Evolutionary conservation across 2,888 invertebrate species (phyloP).

Genomic region (Hypercompe scribonia): DNA sequence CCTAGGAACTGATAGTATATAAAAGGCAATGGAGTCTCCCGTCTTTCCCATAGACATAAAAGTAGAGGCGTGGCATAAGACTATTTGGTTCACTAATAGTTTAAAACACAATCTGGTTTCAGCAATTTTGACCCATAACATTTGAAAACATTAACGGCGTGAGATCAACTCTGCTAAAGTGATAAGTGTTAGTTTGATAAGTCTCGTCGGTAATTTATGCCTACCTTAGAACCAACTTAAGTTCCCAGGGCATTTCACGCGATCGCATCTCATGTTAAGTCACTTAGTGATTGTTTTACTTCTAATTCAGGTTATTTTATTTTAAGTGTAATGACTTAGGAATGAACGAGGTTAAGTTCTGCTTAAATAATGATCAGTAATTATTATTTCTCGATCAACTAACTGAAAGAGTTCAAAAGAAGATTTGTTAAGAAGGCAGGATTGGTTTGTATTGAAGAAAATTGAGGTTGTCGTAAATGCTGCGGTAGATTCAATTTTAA

Average conservation of each 20-base stretch:
- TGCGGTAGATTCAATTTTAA: background rate
- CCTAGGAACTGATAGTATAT: background rate
- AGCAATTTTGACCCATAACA: background rate
- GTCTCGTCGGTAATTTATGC: slow-evolving; percentile 30
- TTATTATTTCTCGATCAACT: background rate
- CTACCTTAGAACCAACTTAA: slow-evolving; percentile 25
- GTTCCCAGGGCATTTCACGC: slow-evolving; percentile 51
- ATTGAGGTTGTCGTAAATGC: too few species aligned
- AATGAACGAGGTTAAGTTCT: background rate
- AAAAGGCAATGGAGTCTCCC: background rate
- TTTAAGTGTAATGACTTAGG: background rate
- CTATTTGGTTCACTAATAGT: background rate
- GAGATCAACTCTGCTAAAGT: background rate
- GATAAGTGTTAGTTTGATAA: slow-evolving; percentile 12
- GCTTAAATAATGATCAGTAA: background rate
- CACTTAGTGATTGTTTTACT: slow-evolving; percentile 22
- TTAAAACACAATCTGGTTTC: background rate
- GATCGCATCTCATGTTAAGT: slow-evolving; percentile 28
- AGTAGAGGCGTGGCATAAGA: background rate
- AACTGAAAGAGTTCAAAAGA: background rate
- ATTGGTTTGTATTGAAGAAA: too few species aligned
- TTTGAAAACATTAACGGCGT: background rate
- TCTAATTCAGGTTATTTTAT: background rate
- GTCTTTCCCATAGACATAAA: background rate
- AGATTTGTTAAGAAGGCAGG: background rate